Evolutionary conservation across 2,888 invertebrate genomes (phyloP), one percentile per base, ranked within the genome.

Genomic region (Ophion ellenae): DNA sequence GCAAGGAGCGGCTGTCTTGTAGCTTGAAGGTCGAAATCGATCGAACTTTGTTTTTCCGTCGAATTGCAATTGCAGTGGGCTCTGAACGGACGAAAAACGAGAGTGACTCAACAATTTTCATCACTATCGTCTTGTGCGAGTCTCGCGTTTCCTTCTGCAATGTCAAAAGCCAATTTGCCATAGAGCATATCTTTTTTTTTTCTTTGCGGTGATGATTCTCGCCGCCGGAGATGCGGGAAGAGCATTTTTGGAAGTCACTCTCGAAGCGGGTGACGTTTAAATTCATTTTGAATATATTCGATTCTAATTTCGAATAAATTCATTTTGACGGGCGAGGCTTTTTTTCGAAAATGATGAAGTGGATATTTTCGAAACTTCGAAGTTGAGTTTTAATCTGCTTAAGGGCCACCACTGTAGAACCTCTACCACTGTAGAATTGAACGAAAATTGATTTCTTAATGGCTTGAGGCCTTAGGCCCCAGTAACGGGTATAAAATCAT

Each of bases 131-230:
- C 86, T 78, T 70, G 85, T 61, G 9, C 79, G 82, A 69, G 11
- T 86, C 59, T 81, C 86, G 45, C 83, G 83, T 86, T 86, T 86
- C 81, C 77, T 83, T 67, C 86, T 86, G 81, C 24, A 86, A 86
- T 76, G 70, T 76, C n/a, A 53, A 45, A 75, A 45, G 20, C 6
- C 2, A 69, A 77, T 70, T 78, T 70, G 0, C 70, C n/a, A 61
- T 70, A 0, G 24, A 66, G 32, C 28, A 66, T 53, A 4, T 4
- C 4, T 32, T 64, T 14, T 24, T 78, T 45, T 11, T 32, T 14
- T 36, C 10, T 32, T 14, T 36, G 17, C 17, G 20, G 32, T 3
- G 24, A 53, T 7, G 10, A 36, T 20, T 53, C 11, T 36, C 17
- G 17, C 1, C 6, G 20, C 2, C 28, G 20, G n/a, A 63, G 24